Evolutionary conservation across 2,888 invertebrate species (phyloP).

Genomic region (Apotomis turbidana): DNA sequence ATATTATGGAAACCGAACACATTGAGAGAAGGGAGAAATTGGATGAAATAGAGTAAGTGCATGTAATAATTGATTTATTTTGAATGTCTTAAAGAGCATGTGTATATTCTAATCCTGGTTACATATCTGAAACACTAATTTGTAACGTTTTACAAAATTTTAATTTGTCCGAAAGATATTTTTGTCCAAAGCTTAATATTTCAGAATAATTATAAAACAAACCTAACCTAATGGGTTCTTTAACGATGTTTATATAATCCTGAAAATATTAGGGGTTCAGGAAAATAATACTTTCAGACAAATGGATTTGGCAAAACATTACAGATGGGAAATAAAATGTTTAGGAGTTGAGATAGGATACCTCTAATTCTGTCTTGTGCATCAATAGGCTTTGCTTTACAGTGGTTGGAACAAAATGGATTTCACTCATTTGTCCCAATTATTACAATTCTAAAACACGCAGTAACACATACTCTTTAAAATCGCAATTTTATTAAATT

Average conservation of each 20-base stretch:
- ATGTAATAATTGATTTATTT: slow-evolving; percentile 45
- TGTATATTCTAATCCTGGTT: slow-evolving; percentile 2
- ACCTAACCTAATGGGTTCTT: too few species aligned
- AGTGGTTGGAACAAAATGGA: neutral
- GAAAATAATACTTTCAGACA: too few species aligned
- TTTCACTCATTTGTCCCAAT: neutral
- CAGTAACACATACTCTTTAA: slow-evolving; percentile 27
- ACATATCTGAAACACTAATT: too few species aligned
- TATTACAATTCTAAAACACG: neutral
- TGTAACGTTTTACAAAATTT: too few species aligned
- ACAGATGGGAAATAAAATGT: too few species aligned
- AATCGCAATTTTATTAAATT: neutral
- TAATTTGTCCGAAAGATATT: too few species aligned
- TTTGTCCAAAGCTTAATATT: too few species aligned
- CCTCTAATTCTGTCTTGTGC: neutral
- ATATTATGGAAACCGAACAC: slow-evolving; percentile 65
- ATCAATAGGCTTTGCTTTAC: neutral
- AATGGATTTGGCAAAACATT: too few species aligned
- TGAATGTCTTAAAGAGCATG: slow-evolving; percentile 30
- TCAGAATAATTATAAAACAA: too few species aligned
- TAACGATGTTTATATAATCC: too few species aligned
- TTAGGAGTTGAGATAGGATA: too few species aligned
- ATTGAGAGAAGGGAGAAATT: slow-evolving; percentile 62
- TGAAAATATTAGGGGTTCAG: too few species aligned
- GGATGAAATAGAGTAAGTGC: slow-evolving; percentile 59